These are phyloP conservation scores for Drosophila saltans DNA, from an alignment of 1,140 invertebrate genomes.

Conservation along the genomic window DNA sequence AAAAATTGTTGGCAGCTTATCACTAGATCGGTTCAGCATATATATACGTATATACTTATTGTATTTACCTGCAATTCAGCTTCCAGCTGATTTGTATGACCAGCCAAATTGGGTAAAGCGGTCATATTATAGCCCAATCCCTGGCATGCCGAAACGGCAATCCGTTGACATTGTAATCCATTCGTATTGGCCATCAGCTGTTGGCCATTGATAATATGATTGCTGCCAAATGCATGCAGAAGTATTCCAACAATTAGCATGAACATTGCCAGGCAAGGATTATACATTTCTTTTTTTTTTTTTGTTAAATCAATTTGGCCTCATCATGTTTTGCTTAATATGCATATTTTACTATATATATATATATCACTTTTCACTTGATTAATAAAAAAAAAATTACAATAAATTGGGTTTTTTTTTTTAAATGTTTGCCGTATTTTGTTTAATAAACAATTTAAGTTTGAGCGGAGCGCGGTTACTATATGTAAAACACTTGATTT, in stretches of 20 bases:
- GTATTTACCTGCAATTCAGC: conserved; percentile 87
- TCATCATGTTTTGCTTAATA: conserved; percentile 13
- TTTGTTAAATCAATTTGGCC: not conserved
- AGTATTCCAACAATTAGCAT: not conserved
- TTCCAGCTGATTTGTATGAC: conserved; percentile 89
- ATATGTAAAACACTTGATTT: no score
- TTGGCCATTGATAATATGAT: conserved; percentile 10
- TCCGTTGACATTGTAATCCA: conserved; percentile 89
- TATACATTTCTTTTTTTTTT: conserved; percentile 7
- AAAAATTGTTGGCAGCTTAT: not conserved
- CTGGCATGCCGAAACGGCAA: conserved; percentile 91
- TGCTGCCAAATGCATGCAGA: conserved; percentile 12
- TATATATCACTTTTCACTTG: conserved; percentile 5
- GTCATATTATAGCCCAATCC: conserved; percentile 94
- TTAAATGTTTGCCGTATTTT: not conserved
- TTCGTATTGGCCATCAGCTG: conserved; percentile 38
- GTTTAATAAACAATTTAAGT: not conserved
- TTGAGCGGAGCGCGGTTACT: no score
- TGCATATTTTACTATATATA: not conserved
- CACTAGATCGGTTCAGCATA: not conserved
- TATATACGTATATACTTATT: not conserved
- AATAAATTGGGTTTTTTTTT: not conserved
- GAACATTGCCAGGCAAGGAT: conserved; percentile 14
- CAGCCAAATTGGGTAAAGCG: conserved; percentile 93
- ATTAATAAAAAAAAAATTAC: not conserved